Evolutionary conservation across 2,113 vertebrate genomes (phyloP).

Genomic region (Ancistrus triradiatus): DNA sequence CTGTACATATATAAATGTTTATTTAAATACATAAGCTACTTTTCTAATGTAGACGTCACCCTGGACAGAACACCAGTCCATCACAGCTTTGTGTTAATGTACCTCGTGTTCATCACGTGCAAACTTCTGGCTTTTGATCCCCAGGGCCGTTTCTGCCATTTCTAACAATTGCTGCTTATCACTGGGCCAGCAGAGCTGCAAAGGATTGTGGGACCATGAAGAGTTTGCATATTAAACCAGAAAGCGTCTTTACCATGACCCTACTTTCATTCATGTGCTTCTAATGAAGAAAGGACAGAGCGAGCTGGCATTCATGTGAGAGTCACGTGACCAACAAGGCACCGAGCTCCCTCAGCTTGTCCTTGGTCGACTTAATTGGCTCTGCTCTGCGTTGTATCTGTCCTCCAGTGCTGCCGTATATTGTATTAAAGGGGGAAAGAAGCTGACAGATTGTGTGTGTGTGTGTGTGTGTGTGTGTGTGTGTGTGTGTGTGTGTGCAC

Average conservation of each 20-base stretch:
- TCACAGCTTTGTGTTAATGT: too few species aligned
- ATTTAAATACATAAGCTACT: too few species aligned
- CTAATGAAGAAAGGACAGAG: slow-evolving; percentile 42
- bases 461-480: slow-evolving; percentile 25
- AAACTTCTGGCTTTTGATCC: too few species aligned
- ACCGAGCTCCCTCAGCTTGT: slow-evolving; percentile 37
- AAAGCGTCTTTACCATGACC: slow-evolving; percentile 13
- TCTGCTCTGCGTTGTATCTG: slow-evolving; percentile 25
- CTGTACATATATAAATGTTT: too few species aligned
- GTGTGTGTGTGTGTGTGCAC: neutral
- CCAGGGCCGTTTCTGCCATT: too few species aligned
- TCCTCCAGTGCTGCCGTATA: slow-evolving; percentile 29
- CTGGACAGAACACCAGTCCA: too few species aligned
- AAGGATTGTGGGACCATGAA: too few species aligned
- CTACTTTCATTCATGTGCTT: slow-evolving; percentile 31
- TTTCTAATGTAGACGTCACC: too few species aligned
- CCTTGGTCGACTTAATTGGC: slow-evolving; percentile 51
- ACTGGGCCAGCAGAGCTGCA: too few species aligned
- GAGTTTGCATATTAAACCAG: too few species aligned
- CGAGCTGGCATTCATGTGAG: slow-evolving; percentile 32
- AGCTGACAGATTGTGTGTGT: slow-evolving; percentile 21
- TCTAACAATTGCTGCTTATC: too few species aligned
- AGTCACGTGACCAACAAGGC: slow-evolving; percentile 43
- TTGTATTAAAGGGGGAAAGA: slow-evolving; percentile 24
- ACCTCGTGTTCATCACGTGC: too few species aligned